Base-by-base conservation (phyloP, 2,113 vertebrate genomes). In the Amphilophus citrinellus region DNA sequence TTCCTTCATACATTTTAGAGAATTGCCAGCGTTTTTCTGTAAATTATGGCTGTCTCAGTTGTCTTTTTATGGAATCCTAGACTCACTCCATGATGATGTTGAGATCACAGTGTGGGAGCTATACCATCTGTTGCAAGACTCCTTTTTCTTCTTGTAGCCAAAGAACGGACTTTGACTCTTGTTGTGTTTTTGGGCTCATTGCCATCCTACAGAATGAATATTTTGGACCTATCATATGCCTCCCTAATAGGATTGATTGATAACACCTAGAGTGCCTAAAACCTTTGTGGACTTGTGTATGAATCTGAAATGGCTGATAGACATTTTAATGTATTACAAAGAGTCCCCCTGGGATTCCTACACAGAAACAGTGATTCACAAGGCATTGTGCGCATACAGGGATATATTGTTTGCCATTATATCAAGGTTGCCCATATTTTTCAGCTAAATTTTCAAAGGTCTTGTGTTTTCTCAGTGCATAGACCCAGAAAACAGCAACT, bases 81-180 rank as follows among this genome's bases (percentile, higher is more conserved):
- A 50, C 39, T 50, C 24, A 77, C 24, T 77, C 73, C 24, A 42
- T 6, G 61, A 59, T 35, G 62, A 32, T 84, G 68, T 35, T 37
- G 17, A 11, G 44, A 63, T 79, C 77, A 62, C 60, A 47, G 77
- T 53, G 77, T 63, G 44, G 61, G 47, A 61, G 77, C 27, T 47
- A 20, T 77, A 42, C 77, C 77, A 79, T 63, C 77, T 79, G 77
- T 56, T 79, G 77, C 44, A 53, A 53, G 77, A 63, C 61, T 56
- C 61, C 44, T 53, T 63, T 13, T 79, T 56, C n/a, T 6, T 42
- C 47, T 79, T 79, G 60, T 79, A 2, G 24, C 58, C 59, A 61
- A 61, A 79, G 60, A 63, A 17, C 6, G 14, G 47, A 24, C 30
- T 53, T 63, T 50, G 68, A 73, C 27, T 50, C 39, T 59, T 61